phyloP scores from a whole-genome alignment of 2,888 invertebrate genomes.

The Dolomedes plantarius region DNA sequence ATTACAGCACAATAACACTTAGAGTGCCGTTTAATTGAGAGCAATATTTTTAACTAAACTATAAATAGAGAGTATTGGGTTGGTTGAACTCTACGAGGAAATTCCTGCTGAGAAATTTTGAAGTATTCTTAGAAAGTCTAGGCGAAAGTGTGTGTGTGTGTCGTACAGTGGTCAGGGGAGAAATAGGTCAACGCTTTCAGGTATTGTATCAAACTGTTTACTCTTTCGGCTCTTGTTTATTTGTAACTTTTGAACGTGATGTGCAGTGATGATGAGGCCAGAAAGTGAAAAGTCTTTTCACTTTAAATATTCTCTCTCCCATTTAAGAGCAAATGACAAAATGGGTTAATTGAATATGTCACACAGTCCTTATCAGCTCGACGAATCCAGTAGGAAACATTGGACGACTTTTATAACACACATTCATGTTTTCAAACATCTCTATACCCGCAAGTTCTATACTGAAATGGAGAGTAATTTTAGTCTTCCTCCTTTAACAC shows the following conservation, averaged over 20 bases:
- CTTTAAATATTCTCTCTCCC: not conserved
- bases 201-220: constrained; percentile 8
- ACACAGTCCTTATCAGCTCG: not conserved
- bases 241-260: not conserved
- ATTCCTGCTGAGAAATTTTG: constrained; percentile 9
- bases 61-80: constrained; percentile 35
- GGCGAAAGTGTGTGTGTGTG: no score
- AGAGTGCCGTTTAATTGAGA: constrained; percentile 48
- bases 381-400: no score
- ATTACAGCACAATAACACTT: constrained; percentile 40
- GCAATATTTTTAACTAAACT: constrained; percentile 51
- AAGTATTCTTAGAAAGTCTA: constrained; percentile 23
- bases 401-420: no score
- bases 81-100: constrained; percentile 47
- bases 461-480: no score
- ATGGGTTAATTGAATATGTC: constrained; percentile 1
- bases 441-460: no score
- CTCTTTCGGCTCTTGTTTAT: not conserved
- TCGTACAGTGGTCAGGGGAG: not conserved
- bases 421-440: no score
- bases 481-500: no score
- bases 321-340: not conserved
- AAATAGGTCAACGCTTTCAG: constrained; percentile 6
- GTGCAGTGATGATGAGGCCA: not conserved
- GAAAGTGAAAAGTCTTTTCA: not conserved